Conservation (phyloP, 2,113 vertebrate species). For the Trogon melanurus region DNA sequence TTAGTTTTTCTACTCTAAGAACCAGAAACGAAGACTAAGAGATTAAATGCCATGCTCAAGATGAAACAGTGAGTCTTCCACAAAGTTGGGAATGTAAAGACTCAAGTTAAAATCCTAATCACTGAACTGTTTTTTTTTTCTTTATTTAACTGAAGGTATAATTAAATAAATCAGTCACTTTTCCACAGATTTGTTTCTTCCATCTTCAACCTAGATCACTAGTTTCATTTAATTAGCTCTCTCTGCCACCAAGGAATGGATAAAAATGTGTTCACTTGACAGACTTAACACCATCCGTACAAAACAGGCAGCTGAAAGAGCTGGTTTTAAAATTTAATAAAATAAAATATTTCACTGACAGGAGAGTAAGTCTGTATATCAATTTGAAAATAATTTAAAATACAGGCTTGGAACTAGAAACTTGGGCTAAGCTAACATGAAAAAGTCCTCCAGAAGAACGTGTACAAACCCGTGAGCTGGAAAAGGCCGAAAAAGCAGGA, state of each 20-base stretch:
- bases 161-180: neutral
- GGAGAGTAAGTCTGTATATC: neutral
- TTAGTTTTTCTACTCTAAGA: neutral
- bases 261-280: neutral
- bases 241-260: neutral
- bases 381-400: neutral
- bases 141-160: neutral
- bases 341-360: neutral
- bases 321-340: neutral
- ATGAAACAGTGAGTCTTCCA: neutral
- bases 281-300: neutral
- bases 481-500: neutral
- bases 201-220: neutral
- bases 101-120: neutral
- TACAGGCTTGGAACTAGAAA: neutral
- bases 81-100: neutral
- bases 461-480: neutral
- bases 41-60: neutral
- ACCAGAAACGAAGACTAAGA: neutral
- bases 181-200: neutral
- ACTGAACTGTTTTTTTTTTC: neutral
- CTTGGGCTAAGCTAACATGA: neutral
- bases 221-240: neutral
- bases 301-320: neutral
- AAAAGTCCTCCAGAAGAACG: neutral